These are phyloP conservation scores for Anguilla megastoma DNA, from an alignment of 2,797 vertebrate species.

Conservation along the genomic window DNA sequence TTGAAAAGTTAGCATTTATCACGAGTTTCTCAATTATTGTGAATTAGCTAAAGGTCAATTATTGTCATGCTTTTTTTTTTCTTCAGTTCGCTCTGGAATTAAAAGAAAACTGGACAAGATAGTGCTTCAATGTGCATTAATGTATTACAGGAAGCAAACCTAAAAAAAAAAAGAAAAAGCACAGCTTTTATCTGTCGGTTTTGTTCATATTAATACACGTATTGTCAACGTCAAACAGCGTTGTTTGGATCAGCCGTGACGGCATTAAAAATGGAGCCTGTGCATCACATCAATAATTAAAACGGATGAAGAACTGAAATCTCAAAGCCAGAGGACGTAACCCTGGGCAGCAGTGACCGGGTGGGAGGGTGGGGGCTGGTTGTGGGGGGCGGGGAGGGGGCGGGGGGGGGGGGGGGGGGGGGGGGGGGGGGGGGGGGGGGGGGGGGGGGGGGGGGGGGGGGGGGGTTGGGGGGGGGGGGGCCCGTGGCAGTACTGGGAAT, in stretches of 20 bases:
- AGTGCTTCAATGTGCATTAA: not conserved
- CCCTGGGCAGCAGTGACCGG: not conserved
- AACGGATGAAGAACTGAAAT: not conserved
- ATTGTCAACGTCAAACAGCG: not conserved
- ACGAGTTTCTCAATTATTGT: constrained; percentile 50
- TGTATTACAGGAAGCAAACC: not conserved
- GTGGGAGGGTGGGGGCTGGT: no score
- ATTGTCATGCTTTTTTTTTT: constrained; percentile 44
- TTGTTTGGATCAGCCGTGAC: not conserved
- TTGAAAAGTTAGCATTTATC: constrained; percentile 57
- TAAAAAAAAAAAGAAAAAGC: not conserved
- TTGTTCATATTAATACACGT: not conserved
- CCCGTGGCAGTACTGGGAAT: not conserved
- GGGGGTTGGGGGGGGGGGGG: no score
- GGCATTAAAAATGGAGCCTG: not conserved
- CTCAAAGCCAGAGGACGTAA: not conserved
- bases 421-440: no score
- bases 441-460: no score
- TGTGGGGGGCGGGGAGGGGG: no score
- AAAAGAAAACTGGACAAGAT: constrained; percentile 31
- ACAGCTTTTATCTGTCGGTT: not conserved
- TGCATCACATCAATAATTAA: not conserved
- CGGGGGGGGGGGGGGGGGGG: accelerated
- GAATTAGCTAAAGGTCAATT: constrained; percentile 56
- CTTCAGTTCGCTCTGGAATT: constrained; percentile 26